These are phyloP conservation scores for Hoplias malabaricus DNA, from an alignment of 2,113 vertebrate species.

Conservation along the genomic window DNA sequence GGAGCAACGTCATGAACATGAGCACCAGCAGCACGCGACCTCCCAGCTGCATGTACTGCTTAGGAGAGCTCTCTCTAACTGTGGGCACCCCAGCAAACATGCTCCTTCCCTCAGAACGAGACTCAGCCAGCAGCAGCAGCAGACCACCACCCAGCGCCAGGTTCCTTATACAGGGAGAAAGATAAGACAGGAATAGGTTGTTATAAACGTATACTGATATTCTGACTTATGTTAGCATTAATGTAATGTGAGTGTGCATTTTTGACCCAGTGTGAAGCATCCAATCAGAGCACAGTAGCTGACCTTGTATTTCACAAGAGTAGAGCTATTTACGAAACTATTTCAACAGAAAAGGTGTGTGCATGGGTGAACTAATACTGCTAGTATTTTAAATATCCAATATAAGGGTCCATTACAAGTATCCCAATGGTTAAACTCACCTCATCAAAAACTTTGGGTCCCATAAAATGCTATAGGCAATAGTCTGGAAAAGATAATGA, in stretches of 20 bases:
- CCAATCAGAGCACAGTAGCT: too few relatives aligned
- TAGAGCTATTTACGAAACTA: too few relatives aligned
- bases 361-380: too few relatives aligned
- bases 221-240: too few relatives aligned
- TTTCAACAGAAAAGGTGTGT: too few relatives aligned
- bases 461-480: conserved; percentile 99
- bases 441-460: conserved; percentile 98
- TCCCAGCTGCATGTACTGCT: conserved; percentile 98
- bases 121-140: conserved; percentile 91
- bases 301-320: too few relatives aligned
- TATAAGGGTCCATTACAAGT: too few relatives aligned
- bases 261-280: too few relatives aligned
- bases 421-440: conserved; percentile 80
- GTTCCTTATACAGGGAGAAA: conserved; percentile 74
- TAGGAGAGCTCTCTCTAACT: conserved; percentile 94
- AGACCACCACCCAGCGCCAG: conserved; percentile 93
- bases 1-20: conserved; percentile 98
- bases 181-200: too few relatives aligned
- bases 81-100: conserved; percentile 97
- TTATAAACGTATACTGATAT: too few relatives aligned
- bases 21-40: conserved; percentile 92
- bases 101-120: conserved; percentile 93
- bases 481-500: conserved; percentile 76
- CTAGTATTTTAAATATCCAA: too few relatives aligned
- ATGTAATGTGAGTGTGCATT: too few relatives aligned